Base-by-base conservation (phyloP, 2,888 invertebrate genomes). In the Acrobasis consociella region DNA sequence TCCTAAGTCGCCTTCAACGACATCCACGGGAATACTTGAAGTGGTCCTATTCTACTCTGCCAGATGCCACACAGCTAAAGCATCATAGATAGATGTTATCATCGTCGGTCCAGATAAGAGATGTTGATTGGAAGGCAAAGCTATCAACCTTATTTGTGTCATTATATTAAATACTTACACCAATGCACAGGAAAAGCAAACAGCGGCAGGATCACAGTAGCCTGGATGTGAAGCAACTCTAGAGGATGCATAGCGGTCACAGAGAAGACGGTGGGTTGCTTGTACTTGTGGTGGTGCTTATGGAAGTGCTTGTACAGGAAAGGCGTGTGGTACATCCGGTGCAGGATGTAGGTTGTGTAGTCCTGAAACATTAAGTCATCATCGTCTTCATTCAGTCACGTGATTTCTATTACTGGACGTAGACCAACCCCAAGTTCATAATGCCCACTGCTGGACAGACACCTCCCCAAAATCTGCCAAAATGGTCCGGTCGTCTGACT, bases 181-280 rank as follows among this genome's bases (percentile, higher is more conserved):
- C 95, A 95, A 75, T 96, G 95, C 0, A 94, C 82, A 0, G 96
- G 96, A 10, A 95, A 74, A 0, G 91, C 72, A 73, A 96, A 95
- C 55, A 95, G 86, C 0, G 95, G 95, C 49, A 93, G 66, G n/a
- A 94, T 89, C 72, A 94, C 85, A 0, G 93, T 93, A 1, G 94
- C 75, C 77, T 96, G 96, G n/a, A 95, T 91, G 74, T 94, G 93
- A 72, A 94, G 71, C 62, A 96, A 93, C 86, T 96, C 96, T 0
- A 95, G 78, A 0, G 96, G 96, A 73, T 96, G 96, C 72, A 96
- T 95, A 55, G 96, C 96, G 0, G 95, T 95, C 1, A 95, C 95
- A 0, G 96, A 95, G 86, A 95, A 96, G 0, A 95, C 95, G 0
- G 96, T 96, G 0, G 96, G 96, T 77, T 95, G 95, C 77, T 95